Evolutionary conservation across 1,140 invertebrate species (phyloP).

Genomic region (Brachystomella parvula): DNA sequence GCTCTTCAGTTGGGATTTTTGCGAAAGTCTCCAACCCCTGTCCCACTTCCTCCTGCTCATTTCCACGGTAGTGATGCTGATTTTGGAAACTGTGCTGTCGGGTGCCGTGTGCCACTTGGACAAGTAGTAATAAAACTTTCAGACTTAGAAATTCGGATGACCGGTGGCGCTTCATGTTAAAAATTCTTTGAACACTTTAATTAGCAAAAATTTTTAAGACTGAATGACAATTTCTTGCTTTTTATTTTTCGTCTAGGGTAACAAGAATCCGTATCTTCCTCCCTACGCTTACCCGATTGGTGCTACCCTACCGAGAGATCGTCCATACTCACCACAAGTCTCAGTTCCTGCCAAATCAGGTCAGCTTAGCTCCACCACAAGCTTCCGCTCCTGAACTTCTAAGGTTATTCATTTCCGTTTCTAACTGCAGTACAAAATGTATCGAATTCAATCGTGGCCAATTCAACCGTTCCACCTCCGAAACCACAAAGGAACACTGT

Average conservation of each 20-base stretch:
- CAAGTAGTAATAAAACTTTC: too few species aligned
- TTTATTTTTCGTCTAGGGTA: slow-evolving; percentile 23
- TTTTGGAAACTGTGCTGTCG: too few species aligned
- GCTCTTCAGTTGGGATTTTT: background rate
- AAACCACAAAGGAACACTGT: slow-evolving; percentile 26
- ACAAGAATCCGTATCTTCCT: slow-evolving; percentile 27
- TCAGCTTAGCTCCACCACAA: background rate
- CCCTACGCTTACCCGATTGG: slow-evolving; percentile 36
- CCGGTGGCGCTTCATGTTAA: too few species aligned
- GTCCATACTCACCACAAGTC: slow-evolving; percentile 30
- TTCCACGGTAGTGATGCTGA: too few species aligned
- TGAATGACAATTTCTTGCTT: slow-evolving; percentile 5
- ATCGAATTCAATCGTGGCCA: slow-evolving; percentile 9
- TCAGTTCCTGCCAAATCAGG: slow-evolving; percentile 29
- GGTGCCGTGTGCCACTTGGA: too few species aligned
- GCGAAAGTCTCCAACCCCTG: too few species aligned
- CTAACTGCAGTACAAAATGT: slow-evolving; percentile 17
- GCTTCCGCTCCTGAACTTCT: background rate
- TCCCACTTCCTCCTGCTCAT: too few species aligned
- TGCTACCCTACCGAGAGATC: slow-evolving; percentile 34
- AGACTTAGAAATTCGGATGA: too few species aligned
- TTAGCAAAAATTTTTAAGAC: background rate
- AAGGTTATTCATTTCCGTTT: background rate
- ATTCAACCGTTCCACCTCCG: slow-evolving; percentile 22
- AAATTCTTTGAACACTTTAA: too few species aligned